These are phyloP conservation scores for Amphimallon solstitiale DNA, from an alignment of 2,888 invertebrate genomes.

Conservation along the genomic window DNA sequence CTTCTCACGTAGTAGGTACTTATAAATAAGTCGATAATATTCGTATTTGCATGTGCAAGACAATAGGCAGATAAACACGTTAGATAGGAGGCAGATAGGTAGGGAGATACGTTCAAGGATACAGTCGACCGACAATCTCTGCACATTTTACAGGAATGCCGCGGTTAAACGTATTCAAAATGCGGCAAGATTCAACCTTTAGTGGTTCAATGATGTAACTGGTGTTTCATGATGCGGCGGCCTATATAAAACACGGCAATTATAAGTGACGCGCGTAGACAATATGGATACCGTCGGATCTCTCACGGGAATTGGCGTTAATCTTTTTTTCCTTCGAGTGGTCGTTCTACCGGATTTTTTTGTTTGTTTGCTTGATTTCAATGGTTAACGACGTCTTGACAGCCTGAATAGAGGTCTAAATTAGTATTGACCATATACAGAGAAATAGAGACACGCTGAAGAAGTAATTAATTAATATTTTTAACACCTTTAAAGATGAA, in stretches of 20 bases:
- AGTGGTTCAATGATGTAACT: constrained; percentile 48
- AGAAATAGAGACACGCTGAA: too few relatives aligned
- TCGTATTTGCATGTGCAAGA: neutral
- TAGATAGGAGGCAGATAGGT: constrained; percentile 13
- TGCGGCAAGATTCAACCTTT: constrained; percentile 48
- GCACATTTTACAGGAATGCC: constrained; percentile 46
- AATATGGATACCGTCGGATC: constrained; percentile 15
- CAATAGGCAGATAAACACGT: constrained; percentile 17
- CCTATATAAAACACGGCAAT: constrained; percentile 38
- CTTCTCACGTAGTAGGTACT: too few relatives aligned
- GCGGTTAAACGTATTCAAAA: constrained; percentile 42
- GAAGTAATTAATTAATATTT: too few relatives aligned
- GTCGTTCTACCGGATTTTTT: neutral
- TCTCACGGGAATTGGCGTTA: constrained; percentile 26
- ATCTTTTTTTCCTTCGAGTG: constrained; percentile 13
- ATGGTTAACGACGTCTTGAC: neutral
- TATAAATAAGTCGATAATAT: neutral
- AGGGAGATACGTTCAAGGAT: constrained; percentile 42
- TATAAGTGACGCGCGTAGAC: constrained; percentile 33
- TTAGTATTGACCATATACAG: too few relatives aligned
- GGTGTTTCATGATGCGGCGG: constrained; percentile 42
- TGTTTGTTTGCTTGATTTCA: neutral
- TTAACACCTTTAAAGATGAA: too few relatives aligned
- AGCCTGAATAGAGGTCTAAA: too few relatives aligned
- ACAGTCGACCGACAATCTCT: constrained; percentile 45